Evolutionary conservation across 1,140 invertebrate species (phyloP).

Genomic region (Caenorhabditis inopinata): DNA sequence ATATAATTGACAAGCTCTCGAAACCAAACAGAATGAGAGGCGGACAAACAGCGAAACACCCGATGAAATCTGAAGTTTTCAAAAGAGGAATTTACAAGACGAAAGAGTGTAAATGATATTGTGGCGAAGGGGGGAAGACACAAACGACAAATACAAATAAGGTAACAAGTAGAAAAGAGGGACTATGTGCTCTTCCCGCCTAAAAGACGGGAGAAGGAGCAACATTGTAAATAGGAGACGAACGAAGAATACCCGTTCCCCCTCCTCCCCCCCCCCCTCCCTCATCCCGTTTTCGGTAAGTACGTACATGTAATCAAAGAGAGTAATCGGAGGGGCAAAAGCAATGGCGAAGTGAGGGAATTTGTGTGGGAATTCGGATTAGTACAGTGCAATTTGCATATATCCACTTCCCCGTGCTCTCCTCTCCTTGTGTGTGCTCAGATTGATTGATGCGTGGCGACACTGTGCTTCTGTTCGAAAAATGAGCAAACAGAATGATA

Average conservation of each 20-base stretch:
- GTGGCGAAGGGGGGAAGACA: not conserved
- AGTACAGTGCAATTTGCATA: slow-evolving; percentile 34
- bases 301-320: not conserved
- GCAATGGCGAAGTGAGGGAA: not conserved
- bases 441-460: slow-evolving; percentile 23
- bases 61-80: too few relatives aligned
- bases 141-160: not conserved
- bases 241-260: not conserved
- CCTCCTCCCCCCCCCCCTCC: too few relatives aligned
- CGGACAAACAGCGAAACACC: too few relatives aligned
- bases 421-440: not conserved
- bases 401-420: not conserved
- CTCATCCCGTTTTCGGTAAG: too few relatives aligned
- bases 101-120: slow-evolving; percentile 13
- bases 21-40: too few relatives aligned
- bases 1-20: too few relatives aligned
- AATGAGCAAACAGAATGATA: not conserved
- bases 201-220: not conserved
- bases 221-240: not conserved
- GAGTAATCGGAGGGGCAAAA: not conserved
- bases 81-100: slow-evolving; percentile 10
- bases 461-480: not conserved
- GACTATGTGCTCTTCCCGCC: too few relatives aligned
- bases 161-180: slow-evolving; percentile 17
- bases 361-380: not conserved